Conservation (phyloP, 2,113 vertebrate genomes). For the Poicephalus meyeri region DNA sequence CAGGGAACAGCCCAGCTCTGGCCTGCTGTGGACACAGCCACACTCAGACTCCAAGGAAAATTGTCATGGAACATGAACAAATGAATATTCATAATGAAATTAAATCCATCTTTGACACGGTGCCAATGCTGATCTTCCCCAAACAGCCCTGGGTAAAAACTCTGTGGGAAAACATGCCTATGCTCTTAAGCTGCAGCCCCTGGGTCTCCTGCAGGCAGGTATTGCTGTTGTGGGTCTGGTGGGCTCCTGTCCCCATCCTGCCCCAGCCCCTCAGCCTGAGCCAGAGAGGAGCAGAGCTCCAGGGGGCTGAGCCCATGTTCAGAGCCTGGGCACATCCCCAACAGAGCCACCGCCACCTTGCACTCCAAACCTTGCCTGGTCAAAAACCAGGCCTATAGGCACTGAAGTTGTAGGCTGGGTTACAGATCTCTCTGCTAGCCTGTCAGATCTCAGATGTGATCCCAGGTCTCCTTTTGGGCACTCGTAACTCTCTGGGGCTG, state of each 20-base stretch:
- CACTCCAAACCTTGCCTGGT: accelerated
- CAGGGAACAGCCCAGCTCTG: neutral
- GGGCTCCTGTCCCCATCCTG: neutral
- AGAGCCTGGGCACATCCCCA: neutral
- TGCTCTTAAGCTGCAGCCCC: accelerated
- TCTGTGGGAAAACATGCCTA: neutral
- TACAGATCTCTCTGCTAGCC: neutral
- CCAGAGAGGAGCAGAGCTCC: neutral
- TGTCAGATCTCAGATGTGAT: neutral
- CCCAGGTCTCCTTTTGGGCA: neutral
- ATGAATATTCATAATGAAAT: neutral
- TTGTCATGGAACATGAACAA: neutral
- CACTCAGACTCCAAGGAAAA: neutral
- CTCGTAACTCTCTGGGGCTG: neutral
- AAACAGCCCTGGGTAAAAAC: neutral
- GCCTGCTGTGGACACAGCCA: neutral
- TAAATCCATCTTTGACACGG: neutral
- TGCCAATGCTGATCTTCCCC: neutral
- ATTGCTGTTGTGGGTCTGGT: accelerated
- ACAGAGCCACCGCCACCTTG: too few relatives aligned
- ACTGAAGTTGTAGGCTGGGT: accelerated
- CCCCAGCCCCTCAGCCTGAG: neutral
- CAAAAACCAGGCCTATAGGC: neutral
- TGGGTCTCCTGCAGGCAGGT: neutral
- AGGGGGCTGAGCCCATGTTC: neutral